Conservation (phyloP, 2,797 vertebrate genomes). For the Toxotes lorentzi region DNA sequence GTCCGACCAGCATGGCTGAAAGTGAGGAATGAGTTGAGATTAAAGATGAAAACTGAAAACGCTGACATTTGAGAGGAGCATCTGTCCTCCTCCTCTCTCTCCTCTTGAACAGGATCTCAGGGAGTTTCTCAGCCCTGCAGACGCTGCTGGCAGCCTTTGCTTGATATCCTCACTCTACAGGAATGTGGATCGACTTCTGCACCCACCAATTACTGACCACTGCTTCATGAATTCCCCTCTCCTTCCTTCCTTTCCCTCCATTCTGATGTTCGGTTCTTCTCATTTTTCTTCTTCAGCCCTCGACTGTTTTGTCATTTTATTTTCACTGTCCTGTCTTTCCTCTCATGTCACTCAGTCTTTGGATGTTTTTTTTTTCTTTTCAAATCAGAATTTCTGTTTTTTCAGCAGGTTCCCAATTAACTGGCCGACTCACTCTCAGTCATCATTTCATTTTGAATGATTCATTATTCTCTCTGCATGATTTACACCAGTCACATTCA, state of each 20-base stretch:
- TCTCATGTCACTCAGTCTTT: background rate
- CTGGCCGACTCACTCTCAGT: slow-evolving; percentile 49
- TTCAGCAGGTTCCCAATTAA: slow-evolving; percentile 24
- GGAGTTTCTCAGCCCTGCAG: slow-evolving; percentile 27
- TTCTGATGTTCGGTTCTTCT: slow-evolving; percentile 19
- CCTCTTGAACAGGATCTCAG: background rate
- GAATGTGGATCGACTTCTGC: slow-evolving; percentile 56
- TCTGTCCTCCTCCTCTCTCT: slow-evolving; percentile 5
- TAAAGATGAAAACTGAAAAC: background rate
- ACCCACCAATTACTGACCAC: slow-evolving; percentile 61
- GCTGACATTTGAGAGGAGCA: background rate
- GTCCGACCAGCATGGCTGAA: too few relatives aligned
- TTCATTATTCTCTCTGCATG: slow-evolving; percentile 39
- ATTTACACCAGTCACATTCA: slow-evolving; percentile 26
- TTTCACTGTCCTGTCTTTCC: background rate
- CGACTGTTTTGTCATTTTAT: background rate
- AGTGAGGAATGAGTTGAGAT: background rate
- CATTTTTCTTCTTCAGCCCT: background rate
- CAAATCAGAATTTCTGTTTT: background rate
- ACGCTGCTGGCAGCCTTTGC: slow-evolving; percentile 27
- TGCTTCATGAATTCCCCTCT: slow-evolving; percentile 24
- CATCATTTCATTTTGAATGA: slow-evolving; percentile 49
- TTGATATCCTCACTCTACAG: slow-evolving; percentile 45
- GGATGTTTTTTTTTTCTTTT: background rate
- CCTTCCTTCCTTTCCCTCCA: background rate